Evolutionary conservation across 2,888 invertebrate species (phyloP).

Genomic region (Drepana falcataria): DNA sequence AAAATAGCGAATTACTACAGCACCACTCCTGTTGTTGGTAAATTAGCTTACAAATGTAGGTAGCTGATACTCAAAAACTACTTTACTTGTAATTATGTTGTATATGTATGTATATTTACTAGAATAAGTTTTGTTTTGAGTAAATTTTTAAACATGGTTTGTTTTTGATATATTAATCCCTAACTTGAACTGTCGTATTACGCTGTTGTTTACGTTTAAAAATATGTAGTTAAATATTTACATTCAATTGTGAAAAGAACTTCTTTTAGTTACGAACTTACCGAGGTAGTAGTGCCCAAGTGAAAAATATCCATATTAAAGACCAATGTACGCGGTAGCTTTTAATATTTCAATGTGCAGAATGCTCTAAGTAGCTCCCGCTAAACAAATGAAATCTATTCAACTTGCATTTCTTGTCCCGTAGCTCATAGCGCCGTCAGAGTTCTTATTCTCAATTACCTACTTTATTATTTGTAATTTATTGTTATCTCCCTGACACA

Average conservation of each 20-base stretch:
- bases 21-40: neutral
- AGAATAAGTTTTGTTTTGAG: neutral
- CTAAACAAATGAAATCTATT: no score
- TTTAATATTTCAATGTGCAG: no score
- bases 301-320: no score
- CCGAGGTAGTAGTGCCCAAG: no score
- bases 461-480: constrained; percentile 19
- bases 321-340: no score
- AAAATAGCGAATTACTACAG: neutral
- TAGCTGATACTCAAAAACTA: constrained; percentile 3
- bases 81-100: neutral
- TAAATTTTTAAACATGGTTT: neutral
- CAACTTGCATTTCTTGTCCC: no score
- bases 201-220: neutral
- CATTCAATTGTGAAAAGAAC: no score
- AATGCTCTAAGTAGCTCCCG: no score
- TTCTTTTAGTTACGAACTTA: no score
- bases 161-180: neutral
- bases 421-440: no score
- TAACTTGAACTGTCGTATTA: neutral
- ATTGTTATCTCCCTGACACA: constrained; percentile 17
- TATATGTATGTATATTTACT: constrained; percentile 2
- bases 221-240: neutral
- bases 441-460: neutral
- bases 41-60: constrained; percentile 14